Evolutionary conservation across 2,888 invertebrate genomes (phyloP), one percentile per base, ranked within the genome.

Genomic region (Spilosoma lubricipeda): DNA sequence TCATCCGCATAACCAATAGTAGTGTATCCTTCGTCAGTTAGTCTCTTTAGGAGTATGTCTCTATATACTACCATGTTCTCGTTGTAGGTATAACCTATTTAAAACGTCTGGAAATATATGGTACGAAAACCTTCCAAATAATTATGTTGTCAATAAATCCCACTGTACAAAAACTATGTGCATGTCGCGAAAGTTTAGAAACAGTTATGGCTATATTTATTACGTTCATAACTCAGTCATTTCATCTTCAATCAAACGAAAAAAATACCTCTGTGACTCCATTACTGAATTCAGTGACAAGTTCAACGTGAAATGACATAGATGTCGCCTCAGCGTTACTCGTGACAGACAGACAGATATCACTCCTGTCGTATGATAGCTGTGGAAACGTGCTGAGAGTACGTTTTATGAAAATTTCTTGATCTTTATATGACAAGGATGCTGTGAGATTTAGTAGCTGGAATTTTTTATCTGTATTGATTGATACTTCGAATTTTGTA

Each of bases 331-430:
- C 59, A 66, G 45, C 33, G 9, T 45, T 66, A 36, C 45, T 45
- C 56, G 59, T 70, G 70, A 70, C 74, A 73, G 73, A 45, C 71
- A 70, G 73, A 77, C 71, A 77, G 65, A 70, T 74, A 72, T 74
- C 72, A 70, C 52, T 67, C 67, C 33, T 52, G 70, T 70, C 67
- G 68, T 42, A 39, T 67, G 74, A 71, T 74, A 69, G 39, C 59
- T 69, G n/a, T 48, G 36, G n/a, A 48, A 68, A 69, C 52, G 70
- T 45, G 70, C 45, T 42, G 39, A 27, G 45, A 48, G 69, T 68
- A 66, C 36, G 18, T 67, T 72, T 75, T 70, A 72, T 75, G 66
- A 70, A 65, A 70, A 72, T 63, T 72, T 33, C 56, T 27, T 67
- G 56, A 67, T 67, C 56, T 56, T 56, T 56, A 56, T 23, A 23